Evolutionary conservation across 1,140 invertebrate genomes (phyloP).

Genomic region (Acromyrmex echinatior): DNA sequence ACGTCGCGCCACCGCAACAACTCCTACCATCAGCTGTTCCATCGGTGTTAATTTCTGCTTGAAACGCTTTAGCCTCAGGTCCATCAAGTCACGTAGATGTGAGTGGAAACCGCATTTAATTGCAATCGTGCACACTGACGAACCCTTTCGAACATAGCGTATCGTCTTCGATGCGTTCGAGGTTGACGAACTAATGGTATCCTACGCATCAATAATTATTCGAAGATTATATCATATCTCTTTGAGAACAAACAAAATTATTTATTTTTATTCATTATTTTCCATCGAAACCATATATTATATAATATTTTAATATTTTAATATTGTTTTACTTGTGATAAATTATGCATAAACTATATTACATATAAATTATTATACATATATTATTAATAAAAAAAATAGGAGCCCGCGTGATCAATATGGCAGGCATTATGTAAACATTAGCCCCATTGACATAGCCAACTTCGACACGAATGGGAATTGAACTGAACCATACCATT

Average conservation of each 20-base stretch:
- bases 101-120: slow-evolving; percentile 50
- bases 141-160: background rate
- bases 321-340: background rate
- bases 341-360: background rate
- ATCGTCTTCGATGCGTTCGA: slow-evolving; percentile 19
- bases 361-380: background rate
- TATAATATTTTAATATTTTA: slow-evolving; percentile 2
- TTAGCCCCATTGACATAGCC: background rate
- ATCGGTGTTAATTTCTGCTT: slow-evolving; percentile 54
- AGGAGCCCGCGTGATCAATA: background rate
- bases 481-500: slow-evolving; percentile 18
- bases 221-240: background rate
- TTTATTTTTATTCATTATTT: slow-evolving; percentile 2
- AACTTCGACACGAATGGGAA: slow-evolving; percentile 13
- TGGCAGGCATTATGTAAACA: background rate
- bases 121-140: slow-evolving; percentile 18
- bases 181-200: background rate
- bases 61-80: slow-evolving; percentile 30
- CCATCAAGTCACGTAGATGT: slow-evolving; percentile 38
- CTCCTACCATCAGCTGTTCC: slow-evolving; percentile 1
- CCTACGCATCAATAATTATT: background rate
- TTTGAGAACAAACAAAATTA: background rate
- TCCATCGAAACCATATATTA: too few species aligned
- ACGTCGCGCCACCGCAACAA: background rate
- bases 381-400: slow-evolving; percentile 1